Conservation (phyloP, 2,888 invertebrate genomes). For the Conomelus anceps region DNA sequence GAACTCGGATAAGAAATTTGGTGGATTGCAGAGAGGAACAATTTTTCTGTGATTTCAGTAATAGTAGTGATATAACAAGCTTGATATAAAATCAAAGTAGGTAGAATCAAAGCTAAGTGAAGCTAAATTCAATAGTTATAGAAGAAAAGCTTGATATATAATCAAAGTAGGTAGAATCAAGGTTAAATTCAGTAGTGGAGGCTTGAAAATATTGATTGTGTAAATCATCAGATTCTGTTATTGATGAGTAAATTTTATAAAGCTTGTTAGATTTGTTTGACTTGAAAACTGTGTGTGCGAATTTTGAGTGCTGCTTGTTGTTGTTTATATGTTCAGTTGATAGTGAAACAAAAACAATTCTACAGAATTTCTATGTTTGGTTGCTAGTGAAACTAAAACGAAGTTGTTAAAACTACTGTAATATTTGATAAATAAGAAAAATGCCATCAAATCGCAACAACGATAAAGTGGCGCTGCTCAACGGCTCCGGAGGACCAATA, state of each 20-base stretch:
- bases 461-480: background rate
- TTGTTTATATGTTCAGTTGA: no score
- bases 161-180: background rate
- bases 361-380: no score
- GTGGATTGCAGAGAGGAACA: background rate
- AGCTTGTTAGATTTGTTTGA: background rate
- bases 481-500: background rate
- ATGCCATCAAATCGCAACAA: background rate
- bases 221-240: background rate
- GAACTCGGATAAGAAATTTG: background rate
- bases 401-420: background rate
- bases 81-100: background rate
- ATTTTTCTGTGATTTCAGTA: constrained; percentile 13
- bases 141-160: background rate
- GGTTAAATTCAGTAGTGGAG: background rate
- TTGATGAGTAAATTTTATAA: background rate
- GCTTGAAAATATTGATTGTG: background rate
- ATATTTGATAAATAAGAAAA: background rate
- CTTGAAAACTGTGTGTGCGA: background rate
- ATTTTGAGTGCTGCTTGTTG: no score
- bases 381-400: background rate
- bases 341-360: background rate
- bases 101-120: constrained; percentile 4
- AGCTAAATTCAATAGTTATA: no score
- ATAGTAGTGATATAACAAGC: background rate